Base-by-base conservation (phyloP, 2,888 invertebrate species). In the Eilema sororculum region DNA sequence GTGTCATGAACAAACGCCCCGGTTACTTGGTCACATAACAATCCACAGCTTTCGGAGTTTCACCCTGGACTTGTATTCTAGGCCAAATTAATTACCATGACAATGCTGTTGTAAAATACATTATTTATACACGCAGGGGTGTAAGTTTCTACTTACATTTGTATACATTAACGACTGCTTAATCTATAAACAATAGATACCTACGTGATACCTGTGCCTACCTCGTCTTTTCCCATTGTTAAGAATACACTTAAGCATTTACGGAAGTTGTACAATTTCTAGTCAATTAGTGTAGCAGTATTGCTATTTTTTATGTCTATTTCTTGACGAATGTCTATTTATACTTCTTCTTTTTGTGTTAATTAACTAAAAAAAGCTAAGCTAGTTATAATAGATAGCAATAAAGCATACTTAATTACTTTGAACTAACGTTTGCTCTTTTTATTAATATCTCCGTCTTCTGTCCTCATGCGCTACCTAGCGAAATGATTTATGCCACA, bases 81-180 rank as follows among this genome's bases (percentile, higher is more conserved):
- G 88, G 90, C 83, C 90, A 91, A 89, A 91, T 91, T 90, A 91
- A 93, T 94, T 93, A 93, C 83, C 92, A 93, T 92, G 84, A 93
- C 92, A 93, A 93, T 91, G 84, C 77, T 78, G 74, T 71, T 74
- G 87, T 92, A 85, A 90, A 90, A 92, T 93, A 83, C 86, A 91
- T 93, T 91, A 92, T 93, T 93, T 91, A 93, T 90, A 86, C 56
- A 74, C 72, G 74, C 77, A 86, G 88, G 87, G 88, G 87, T 77
- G 72, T 68, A 57, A 78, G 84, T 88, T 87, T 89, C 88, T 87
- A 88, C 79, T 74, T 84, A 83, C 77, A 84, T 84, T 88, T 86
- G 86, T 86, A 80, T 87, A 84, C 82, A 88, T 87, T 86, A 83
- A 80, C 79, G 65, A 75, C 75, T 66, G 71, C 74, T 60, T 77